Evolutionary conservation across 1,140 invertebrate species (phyloP).

Genomic region (Charaxes varanes): DNA sequence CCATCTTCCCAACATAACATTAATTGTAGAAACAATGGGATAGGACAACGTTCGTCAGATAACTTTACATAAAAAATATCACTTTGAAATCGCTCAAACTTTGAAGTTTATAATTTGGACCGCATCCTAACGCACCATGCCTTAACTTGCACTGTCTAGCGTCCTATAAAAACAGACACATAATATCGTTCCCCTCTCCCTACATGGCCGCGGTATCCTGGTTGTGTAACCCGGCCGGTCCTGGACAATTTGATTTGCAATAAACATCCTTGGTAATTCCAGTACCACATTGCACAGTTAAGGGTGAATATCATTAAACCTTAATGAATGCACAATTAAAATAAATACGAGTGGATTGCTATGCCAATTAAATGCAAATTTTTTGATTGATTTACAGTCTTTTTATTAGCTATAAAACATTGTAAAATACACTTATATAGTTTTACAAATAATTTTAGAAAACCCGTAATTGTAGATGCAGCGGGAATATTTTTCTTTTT

Average conservation of each 20-base stretch:
- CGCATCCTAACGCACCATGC: conserved; percentile 6
- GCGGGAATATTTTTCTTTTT: too few relatives aligned
- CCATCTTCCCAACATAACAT: too few relatives aligned
- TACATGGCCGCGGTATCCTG: conserved; percentile 46
- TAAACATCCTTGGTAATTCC: conserved; percentile 48
- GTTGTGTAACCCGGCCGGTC: conserved; percentile 52
- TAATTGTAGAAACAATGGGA: too few relatives aligned
- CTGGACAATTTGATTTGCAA: conserved; percentile 54
- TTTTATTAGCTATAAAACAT: too few relatives aligned
- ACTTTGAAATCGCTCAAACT: conserved; percentile 3
- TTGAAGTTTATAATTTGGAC: conserved; percentile 19
- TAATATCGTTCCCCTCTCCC: conserved; percentile 57
- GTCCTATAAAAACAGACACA: conserved; percentile 36
- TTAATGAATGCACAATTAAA: conserved; percentile 3
- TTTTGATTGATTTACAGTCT: too few relatives aligned
- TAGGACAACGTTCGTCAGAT: too few relatives aligned
- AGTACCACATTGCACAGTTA: conserved; percentile 17
- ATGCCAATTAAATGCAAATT: too few relatives aligned
- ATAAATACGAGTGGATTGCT: too few relatives aligned
- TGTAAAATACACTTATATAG: too few relatives aligned
- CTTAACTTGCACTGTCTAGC: conserved; percentile 35
- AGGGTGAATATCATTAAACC: conserved; percentile 10
- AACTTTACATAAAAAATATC: too few relatives aligned
- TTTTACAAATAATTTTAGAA: too few relatives aligned
- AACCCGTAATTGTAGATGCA: too few relatives aligned